A percentile compares a stretch with the other conserved stretches of the same genome.
Conservation (phyloP, 2,113 vertebrate species). For the Rhadina sibilatrix region DNA sequence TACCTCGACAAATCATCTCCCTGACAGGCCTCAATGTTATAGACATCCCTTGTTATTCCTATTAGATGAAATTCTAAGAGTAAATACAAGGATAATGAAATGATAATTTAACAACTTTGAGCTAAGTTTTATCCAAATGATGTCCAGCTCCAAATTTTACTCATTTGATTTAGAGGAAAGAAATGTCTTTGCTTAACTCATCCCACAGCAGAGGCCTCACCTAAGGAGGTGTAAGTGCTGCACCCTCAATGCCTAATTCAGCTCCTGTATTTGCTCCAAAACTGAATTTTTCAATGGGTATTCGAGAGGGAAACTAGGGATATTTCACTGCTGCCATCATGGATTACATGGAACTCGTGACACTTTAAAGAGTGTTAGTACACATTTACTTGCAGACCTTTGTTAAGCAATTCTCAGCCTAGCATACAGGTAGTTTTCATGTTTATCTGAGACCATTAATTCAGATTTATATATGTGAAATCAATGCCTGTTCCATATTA, state of each 20-base stretch:
- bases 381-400: neutral
- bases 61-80: neutral
- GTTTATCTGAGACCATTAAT: slow-evolving; percentile 28
- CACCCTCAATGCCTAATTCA: neutral
- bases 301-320: neutral
- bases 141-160: neutral
- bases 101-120: neutral
- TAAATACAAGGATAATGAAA: neutral
- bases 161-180: neutral
- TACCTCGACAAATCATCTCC: neutral
- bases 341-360: neutral
- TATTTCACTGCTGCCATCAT: neutral
- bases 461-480: slow-evolving; percentile 36
- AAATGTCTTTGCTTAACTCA: neutral
- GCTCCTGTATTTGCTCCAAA: neutral
- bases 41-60: neutral
- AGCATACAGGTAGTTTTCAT: neutral
- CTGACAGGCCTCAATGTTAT: fast-evolving
- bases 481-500: slow-evolving; percentile 37
- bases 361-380: neutral
- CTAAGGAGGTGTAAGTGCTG: neutral
- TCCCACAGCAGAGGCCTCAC: neutral
- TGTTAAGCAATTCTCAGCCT: neutral
- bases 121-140: neutral
- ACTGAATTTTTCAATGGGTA: neutral